Conservation (phyloP, 2,888 invertebrate species). For the Bedellia somnulentella region DNA sequence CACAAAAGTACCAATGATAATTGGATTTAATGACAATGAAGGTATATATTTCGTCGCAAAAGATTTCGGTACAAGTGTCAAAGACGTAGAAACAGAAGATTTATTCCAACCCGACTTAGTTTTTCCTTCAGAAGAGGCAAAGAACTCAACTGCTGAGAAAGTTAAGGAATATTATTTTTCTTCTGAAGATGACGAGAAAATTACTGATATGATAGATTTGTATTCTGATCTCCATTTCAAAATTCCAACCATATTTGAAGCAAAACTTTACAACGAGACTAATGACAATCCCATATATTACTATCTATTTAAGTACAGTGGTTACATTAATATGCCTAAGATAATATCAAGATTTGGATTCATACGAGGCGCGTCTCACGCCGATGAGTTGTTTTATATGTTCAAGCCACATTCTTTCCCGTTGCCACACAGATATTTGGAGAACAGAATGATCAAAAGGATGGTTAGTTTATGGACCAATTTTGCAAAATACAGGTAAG, state of each 20-base stretch:
- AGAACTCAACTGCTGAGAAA: conserved; percentile 24
- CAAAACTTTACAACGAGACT: conserved; percentile 30
- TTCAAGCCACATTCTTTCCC: conserved; percentile 42
- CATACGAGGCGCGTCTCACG: conserved; percentile 38
- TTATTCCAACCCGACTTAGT: conserved; percentile 28
- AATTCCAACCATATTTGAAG: conserved; percentile 33
- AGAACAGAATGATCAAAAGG: conserved; percentile 27
- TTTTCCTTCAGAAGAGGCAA: conserved; percentile 27
- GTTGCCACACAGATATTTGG: conserved; percentile 28
- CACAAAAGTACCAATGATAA: conserved; percentile 44
- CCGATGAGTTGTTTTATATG: conserved; percentile 44
- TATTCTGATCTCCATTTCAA: conserved; percentile 46
- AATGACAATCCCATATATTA: conserved; percentile 37
- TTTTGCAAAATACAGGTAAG: conserved; percentile 44
- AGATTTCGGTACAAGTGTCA: conserved; percentile 32
- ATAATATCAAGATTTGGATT: conserved; percentile 26
- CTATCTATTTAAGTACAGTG: conserved; percentile 39
- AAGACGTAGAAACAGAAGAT: conserved; percentile 19
- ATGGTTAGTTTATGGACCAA: conserved; percentile 51
- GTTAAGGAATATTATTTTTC: conserved; percentile 33
- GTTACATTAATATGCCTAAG: conserved; percentile 40
- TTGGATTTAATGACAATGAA: conserved; percentile 42
- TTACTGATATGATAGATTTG: conserved; percentile 41
- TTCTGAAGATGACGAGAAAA: conserved; percentile 36
- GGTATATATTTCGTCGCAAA: conserved; percentile 39